Conservation (phyloP, 2,888 invertebrate species). For the Deilephila elpenor region DNA sequence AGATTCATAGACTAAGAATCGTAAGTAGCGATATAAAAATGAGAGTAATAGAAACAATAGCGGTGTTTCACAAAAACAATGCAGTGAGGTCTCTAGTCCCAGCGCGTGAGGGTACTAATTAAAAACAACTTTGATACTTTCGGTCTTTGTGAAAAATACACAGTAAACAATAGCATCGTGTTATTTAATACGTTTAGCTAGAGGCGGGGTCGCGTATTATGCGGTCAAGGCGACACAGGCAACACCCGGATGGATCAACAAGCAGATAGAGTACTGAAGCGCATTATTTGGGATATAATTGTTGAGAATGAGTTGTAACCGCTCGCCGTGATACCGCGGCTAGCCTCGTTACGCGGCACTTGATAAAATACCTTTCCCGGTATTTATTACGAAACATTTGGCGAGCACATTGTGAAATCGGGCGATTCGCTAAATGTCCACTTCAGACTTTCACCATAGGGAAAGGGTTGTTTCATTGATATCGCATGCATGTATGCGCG, state of each 20-base stretch:
- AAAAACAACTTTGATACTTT: constrained; percentile 57
- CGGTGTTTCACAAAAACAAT: constrained; percentile 56
- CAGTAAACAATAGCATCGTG: constrained; percentile 59
- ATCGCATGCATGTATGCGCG: constrained; percentile 20
- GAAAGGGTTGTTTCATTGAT: constrained; percentile 46
- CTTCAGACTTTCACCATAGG: constrained; percentile 53
- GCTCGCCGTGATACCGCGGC: constrained; percentile 19
- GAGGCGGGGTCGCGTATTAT: constrained; percentile 57
- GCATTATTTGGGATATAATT: constrained; percentile 8
- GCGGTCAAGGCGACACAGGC: constrained; percentile 61
- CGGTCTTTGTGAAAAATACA: constrained; percentile 59
- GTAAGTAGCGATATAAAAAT: too few relatives aligned
- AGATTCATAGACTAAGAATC: too few relatives aligned
- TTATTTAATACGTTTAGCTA: constrained; percentile 57
- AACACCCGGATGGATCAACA: constrained; percentile 16
- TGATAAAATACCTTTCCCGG: constrained; percentile 58
- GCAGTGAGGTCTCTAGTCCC: constrained; percentile 52
- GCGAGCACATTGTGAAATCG: constrained; percentile 57
- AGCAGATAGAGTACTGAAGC: neutral
- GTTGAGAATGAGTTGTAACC: neutral
- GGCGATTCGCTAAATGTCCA: constrained; percentile 54
- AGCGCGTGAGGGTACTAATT: constrained; percentile 55
- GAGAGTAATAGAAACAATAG: constrained; percentile 1
- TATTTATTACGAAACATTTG: constrained; percentile 58
- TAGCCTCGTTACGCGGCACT: constrained; percentile 49